Evolutionary conservation across 1,140 invertebrate genomes (phyloP).

Genomic region (Asbolus verrucosus): DNA sequence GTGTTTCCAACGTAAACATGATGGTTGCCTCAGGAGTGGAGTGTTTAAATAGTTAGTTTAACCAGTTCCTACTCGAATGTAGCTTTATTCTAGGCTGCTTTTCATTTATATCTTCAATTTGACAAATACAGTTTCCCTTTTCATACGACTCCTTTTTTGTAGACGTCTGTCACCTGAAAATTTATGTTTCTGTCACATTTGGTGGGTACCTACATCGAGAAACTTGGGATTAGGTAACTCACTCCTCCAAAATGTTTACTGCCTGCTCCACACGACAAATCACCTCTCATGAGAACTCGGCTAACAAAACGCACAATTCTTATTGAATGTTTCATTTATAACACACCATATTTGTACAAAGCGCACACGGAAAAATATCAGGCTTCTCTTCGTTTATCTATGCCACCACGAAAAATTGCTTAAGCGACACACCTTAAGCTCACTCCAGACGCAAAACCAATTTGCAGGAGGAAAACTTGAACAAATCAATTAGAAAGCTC

Average conservation of each 20-base stretch:
- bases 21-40: background rate
- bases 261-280: slow-evolving; percentile 43
- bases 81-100: slow-evolving; percentile 19
- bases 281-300: slow-evolving; percentile 43
- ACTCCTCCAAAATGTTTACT: slow-evolving; percentile 44
- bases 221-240: slow-evolving; percentile 44
- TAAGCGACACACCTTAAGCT: no score
- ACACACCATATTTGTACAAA: slow-evolving; percentile 34
- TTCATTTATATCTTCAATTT: slow-evolving; percentile 42
- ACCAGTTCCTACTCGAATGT: background rate
- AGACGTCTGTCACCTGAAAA: slow-evolving; percentile 46
- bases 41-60: slow-evolving; percentile 1
- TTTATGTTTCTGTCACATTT: slow-evolving; percentile 46
- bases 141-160: slow-evolving; percentile 42
- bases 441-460: background rate
- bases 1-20: background rate
- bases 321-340: slow-evolving; percentile 45
- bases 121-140: slow-evolving; percentile 42
- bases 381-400: background rate
- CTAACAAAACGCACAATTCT: slow-evolving; percentile 45
- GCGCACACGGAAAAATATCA: slow-evolving; percentile 11
- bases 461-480: no score
- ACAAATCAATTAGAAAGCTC: no score
- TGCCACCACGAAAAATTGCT: slow-evolving; percentile 3
- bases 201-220: slow-evolving; percentile 43